Evolutionary conservation across 2,797 vertebrate species (phyloP).

Genomic region (Squalus acanthias): DNA sequence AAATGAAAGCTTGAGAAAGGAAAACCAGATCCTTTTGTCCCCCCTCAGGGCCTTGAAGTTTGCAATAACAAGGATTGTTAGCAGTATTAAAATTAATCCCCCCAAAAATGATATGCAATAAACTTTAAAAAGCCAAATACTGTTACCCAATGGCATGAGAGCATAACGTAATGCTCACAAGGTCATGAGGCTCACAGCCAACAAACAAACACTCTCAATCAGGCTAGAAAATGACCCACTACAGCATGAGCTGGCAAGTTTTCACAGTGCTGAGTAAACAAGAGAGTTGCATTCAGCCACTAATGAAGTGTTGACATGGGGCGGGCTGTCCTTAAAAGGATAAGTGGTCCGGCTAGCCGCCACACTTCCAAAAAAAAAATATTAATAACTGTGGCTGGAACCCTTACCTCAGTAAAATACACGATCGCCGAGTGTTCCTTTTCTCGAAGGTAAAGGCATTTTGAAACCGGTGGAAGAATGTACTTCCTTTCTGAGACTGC

Average conservation of each 20-base stretch:
- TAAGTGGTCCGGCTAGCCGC: background rate
- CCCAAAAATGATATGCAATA: background rate
- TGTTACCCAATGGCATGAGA: background rate
- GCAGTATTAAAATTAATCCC: background rate
- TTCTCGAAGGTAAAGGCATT: background rate
- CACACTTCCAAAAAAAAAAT: background rate
- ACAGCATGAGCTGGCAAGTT: background rate
- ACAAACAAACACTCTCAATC: background rate
- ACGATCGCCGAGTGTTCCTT: background rate
- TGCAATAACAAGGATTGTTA: background rate
- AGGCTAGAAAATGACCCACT: background rate
- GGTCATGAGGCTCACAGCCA: background rate
- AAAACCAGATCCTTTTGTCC: background rate
- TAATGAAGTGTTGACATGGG: slow-evolving; percentile 12
- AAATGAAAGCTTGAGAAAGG: background rate
- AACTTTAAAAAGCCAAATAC: background rate
- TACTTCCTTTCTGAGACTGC: too few relatives aligned
- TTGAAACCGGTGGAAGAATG: too few relatives aligned
- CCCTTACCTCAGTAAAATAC: background rate
- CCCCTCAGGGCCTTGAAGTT: background rate
- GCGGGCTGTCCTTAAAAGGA: background rate
- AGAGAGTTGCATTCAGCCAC: background rate
- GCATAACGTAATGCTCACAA: background rate
- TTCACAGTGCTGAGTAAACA: background rate
- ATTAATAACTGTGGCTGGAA: background rate